A percentile compares a stretch with the other conserved stretches of the same genome.
Evolutionary conservation across 2,888 invertebrate species (phyloP).

Genomic region (Morinoia aosen): DNA sequence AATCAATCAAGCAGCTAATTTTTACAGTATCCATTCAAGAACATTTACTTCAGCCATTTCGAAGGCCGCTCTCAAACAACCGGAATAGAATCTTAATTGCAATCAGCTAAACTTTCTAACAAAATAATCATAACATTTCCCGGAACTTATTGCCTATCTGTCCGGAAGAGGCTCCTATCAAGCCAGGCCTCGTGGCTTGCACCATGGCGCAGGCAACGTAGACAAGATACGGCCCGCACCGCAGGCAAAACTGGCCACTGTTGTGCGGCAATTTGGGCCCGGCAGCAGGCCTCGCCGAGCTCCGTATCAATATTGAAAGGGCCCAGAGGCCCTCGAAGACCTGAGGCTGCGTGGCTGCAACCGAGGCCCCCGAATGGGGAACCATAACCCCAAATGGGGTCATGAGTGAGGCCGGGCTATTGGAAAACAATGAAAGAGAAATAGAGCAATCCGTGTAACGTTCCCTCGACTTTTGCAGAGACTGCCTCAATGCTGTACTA

Average conservation of each 20-base stretch:
- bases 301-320: slow-evolving; percentile 37
- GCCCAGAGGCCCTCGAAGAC: neutral
- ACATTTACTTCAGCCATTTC: no score
- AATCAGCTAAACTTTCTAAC: no score
- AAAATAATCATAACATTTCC: neutral
- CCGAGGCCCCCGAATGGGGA: slow-evolving; percentile 39
- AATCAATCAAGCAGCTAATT: neutral
- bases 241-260: neutral
- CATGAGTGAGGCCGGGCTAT: slow-evolving; percentile 51
- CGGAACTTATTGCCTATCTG: neutral
- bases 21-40: neutral
- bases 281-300: neutral
- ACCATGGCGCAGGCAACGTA: neutral
- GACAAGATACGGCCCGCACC: neutral
- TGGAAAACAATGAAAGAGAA: slow-evolving; percentile 51
- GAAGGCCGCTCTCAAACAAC: no score
- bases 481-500: slow-evolving; percentile 34
- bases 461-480: slow-evolving; percentile 37
- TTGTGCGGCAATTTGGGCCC: slow-evolving; percentile 23
- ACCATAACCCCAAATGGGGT: slow-evolving; percentile 48
- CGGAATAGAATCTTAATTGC: neutral
- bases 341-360: neutral
- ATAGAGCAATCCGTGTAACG: slow-evolving; percentile 52
- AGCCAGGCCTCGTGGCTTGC: neutral
- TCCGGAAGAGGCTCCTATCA: neutral